These are phyloP conservation scores for Luehdorfia chinensis DNA, from an alignment of 1,140 invertebrate genomes.

Conservation along the genomic window DNA sequence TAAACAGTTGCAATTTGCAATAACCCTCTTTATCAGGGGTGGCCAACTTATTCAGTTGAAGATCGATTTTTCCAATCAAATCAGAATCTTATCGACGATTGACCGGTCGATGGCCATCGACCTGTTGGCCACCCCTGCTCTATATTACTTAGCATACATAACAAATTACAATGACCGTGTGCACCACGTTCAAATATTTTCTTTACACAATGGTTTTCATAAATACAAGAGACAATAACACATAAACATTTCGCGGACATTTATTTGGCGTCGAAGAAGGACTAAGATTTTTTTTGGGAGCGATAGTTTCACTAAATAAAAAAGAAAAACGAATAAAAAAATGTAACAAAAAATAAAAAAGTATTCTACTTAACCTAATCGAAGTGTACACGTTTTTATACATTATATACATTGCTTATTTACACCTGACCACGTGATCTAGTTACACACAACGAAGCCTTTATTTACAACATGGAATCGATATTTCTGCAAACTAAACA, in stretches of 20 bases:
- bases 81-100: too few relatives aligned
- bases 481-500: constrained; percentile 21
- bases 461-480: constrained; percentile 32
- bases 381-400: constrained; percentile 39
- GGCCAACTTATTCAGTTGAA: too few relatives aligned
- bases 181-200: too few relatives aligned
- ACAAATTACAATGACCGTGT: too few relatives aligned
- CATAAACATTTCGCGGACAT: constrained; percentile 16
- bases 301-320: constrained; percentile 30
- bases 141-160: too few relatives aligned
- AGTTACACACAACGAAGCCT: constrained; percentile 45
- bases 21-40: too few relatives aligned
- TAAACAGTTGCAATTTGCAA: too few relatives aligned
- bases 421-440: constrained; percentile 31
- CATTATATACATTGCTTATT: constrained; percentile 53
- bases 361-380: constrained; percentile 37
- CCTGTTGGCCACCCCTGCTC: too few relatives aligned
- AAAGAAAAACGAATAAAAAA: constrained; percentile 31
- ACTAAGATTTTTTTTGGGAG: constrained; percentile 43
- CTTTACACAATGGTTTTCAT: constrained; percentile 1
- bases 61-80: too few relatives aligned
- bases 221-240: constrained; percentile 17
- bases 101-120: too few relatives aligned
- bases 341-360: constrained; percentile 50
- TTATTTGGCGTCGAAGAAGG: constrained; percentile 45